These are phyloP conservation scores for Brachirus orientalis DNA, from an alignment of 2,113 vertebrate species.

Conservation along the genomic window DNA sequence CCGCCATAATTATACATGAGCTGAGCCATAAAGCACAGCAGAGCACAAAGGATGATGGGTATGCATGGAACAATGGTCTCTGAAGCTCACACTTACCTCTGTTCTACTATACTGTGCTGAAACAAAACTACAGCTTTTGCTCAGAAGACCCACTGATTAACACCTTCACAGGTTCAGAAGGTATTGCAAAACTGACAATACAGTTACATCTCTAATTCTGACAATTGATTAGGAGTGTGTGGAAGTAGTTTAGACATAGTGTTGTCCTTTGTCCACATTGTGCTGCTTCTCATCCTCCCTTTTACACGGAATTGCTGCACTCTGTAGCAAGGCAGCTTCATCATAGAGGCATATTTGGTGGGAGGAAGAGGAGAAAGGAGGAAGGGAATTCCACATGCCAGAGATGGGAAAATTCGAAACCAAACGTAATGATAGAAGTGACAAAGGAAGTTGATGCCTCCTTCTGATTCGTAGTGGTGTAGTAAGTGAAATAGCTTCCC, in stretches of 20 bases:
- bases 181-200: too few relatives aligned
- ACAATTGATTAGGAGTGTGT: not conserved
- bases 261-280: conserved; percentile 12
- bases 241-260: conserved; percentile 15
- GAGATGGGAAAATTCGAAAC: conserved; percentile 47
- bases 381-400: conserved; percentile 56
- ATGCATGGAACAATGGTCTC: too few relatives aligned
- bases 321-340: conserved; percentile 41
- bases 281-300: conserved; percentile 25
- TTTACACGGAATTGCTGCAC: conserved; percentile 36
- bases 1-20: too few relatives aligned
- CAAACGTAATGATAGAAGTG: conserved; percentile 41
- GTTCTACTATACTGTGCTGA: too few relatives aligned
- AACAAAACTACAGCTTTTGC: too few relatives aligned
- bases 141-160: too few relatives aligned
- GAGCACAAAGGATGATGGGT: too few relatives aligned
- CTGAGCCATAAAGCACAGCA: too few relatives aligned
- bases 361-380: conserved; percentile 55
- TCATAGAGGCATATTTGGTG: conserved; percentile 40
- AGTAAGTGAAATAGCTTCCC: conserved; percentile 50
- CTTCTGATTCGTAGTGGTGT: conserved; percentile 42
- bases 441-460: conserved; percentile 48
- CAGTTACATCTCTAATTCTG: too few relatives aligned
- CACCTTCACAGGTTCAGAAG: too few relatives aligned
- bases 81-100: too few relatives aligned